Evolutionary conservation across 1,140 invertebrate species (phyloP).

Genomic region (Hycleus phaleratus): DNA sequence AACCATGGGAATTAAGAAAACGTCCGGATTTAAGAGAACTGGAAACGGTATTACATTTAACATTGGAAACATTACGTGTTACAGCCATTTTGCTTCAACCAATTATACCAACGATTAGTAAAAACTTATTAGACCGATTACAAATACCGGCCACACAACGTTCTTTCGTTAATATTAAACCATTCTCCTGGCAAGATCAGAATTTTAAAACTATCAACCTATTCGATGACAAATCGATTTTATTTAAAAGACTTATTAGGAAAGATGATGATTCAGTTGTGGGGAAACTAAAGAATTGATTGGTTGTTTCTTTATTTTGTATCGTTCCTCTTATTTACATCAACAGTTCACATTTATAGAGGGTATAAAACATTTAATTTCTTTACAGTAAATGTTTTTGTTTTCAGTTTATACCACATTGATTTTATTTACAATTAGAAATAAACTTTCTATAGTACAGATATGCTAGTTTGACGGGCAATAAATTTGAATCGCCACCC

Average conservation of each 20-base stretch:
- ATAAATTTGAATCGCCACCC: no score
- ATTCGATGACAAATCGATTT: conserved; percentile 27
- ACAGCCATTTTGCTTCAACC: conserved; percentile 74
- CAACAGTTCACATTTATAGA: conserved; percentile 14
- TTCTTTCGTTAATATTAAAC: conserved; percentile 45
- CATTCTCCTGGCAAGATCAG: conserved; percentile 36
- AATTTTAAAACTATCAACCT: conserved; percentile 25
- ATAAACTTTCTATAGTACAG: no score
- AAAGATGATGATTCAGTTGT: conserved; percentile 9
- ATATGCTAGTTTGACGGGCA: no score
- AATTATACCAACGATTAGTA: conserved; percentile 67
- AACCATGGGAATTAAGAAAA: conserved; percentile 77
- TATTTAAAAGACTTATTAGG: conserved; percentile 38
- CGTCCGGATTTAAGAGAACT: conserved; percentile 47
- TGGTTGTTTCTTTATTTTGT: neutral
- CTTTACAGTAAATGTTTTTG: conserved; percentile 3
- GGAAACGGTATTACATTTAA: conserved; percentile 67
- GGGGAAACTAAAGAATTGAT: neutral
- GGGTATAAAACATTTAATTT: conserved; percentile 25
- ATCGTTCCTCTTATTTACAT: conserved; percentile 8
- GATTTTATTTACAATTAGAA: no score
- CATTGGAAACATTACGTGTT: conserved; percentile 75
- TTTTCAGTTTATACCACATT: no score
- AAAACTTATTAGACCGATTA: conserved; percentile 60
- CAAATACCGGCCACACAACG: conserved; percentile 46